Base-by-base conservation (phyloP, 1,140 invertebrate genomes). In the Sycophaga agraensis region DNA sequence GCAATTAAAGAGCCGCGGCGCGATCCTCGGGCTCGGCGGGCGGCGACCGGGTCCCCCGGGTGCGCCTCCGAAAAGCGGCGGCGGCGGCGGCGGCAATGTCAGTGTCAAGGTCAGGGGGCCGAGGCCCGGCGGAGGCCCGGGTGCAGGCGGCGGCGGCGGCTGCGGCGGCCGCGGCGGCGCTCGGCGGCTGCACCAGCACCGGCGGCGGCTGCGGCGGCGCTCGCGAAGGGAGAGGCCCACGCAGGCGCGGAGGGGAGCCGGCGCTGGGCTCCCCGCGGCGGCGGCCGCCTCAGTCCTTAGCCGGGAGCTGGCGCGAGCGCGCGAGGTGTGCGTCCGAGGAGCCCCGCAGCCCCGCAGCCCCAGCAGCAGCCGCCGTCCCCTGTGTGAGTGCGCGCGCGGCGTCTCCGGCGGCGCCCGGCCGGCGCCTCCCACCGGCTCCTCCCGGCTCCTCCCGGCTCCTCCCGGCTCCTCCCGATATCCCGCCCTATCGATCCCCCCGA, bases 81-180 rank as follows among this genome's bases (percentile, higher is more conserved):
- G 22, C 7, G n/a, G n/a, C 28, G 28, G 11, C 28, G 28, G 11
- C 17, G 0, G 26, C 76, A 79, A 78, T 79, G 78, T 79, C 78
- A 80, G 72, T 80, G 78, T 80, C 78, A 80, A 80, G 78, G 78
- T 79, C 77, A 75, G 70, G 71, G 66, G 76, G 71, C 69, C 73
- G 77, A 73, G 72, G 75, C 73, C 76, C 70, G 66, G 69, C 71
- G 69, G 50, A 31, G 4, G 5, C 5, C 5, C 28, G 4, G 4
- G 4, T 63, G 53, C 62, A 63, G 57, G 61, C 53, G 45, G 60
- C 58, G 35, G 43, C 66, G 53, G 40, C 37, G 42, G 60, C 56
- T 64, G 63, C 42, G 57, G 34, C 21, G 46, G 43, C 54, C 59
- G 45, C 60, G 37, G 50, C 53, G 19, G 53, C n/a, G 75, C 73